Evolutionary conservation across 2,888 invertebrate genomes (phyloP).

Genomic region (Charanyca ferruginea): DNA sequence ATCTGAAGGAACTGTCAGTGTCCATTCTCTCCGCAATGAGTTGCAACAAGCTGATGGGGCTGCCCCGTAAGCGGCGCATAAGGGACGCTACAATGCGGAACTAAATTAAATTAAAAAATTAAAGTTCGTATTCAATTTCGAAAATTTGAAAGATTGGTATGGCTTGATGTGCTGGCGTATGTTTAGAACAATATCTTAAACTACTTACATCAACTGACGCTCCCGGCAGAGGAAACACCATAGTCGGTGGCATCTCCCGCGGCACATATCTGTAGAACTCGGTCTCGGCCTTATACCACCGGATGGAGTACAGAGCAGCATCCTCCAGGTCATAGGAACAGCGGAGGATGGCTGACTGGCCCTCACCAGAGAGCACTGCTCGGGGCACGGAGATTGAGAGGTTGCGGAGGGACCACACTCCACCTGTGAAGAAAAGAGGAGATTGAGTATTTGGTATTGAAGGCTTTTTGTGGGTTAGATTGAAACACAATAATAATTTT

Average conservation of each 20-base stretch:
- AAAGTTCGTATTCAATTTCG: no score
- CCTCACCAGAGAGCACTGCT: conserved; percentile 90
- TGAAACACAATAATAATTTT: no score
- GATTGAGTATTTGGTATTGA: not conserved
- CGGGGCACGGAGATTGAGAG: conserved; percentile 89
- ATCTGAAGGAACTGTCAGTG: no score
- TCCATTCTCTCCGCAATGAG: no score
- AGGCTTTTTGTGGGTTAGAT: no score
- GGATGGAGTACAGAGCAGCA: conserved; percentile 92
- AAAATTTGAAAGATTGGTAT: no score
- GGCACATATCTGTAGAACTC: conserved; percentile 95
- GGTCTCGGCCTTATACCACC: conserved; percentile 93
- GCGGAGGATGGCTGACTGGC: conserved; percentile 88
- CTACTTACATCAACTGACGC: conserved; percentile 94
- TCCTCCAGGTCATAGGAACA: conserved; percentile 92
- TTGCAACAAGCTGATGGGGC: no score
- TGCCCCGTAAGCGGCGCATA: no score
- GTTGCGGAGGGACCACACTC: conserved; percentile 87
- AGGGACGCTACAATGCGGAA: no score
- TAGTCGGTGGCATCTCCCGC: conserved; percentile 93
- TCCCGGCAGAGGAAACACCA: conserved; percentile 93
- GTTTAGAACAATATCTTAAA: no score
- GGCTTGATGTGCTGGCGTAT: no score
- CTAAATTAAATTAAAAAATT: no score
- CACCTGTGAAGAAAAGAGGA: conserved; percentile 73